A percentile compares a stretch with the other conserved stretches of the same genome.
Evolutionary conservation across 1,140 invertebrate species (phyloP).

Genomic region (Drosophila rufa): DNA sequence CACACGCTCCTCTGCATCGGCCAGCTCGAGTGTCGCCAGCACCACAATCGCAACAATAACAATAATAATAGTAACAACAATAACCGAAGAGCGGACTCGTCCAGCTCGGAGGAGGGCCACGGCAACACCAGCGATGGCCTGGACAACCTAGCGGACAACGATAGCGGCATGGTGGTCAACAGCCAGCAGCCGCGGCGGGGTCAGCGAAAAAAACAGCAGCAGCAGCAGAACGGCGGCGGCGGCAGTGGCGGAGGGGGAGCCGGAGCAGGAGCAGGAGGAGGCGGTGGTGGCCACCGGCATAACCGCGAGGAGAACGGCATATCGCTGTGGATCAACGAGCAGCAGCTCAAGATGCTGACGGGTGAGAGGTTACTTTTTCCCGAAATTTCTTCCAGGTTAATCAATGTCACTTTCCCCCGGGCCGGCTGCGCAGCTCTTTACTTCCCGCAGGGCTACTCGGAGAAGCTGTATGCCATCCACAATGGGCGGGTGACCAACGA

Average conservation of each 20-base stretch:
- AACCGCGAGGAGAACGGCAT: slow-evolving; percentile 87
- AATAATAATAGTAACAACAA: slow-evolving; percentile 53
- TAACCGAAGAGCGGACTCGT: slow-evolving; percentile 53
- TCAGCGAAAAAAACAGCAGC: slow-evolving; percentile 57
- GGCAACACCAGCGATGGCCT: slow-evolving; percentile 50
- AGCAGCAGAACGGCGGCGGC: slow-evolving; percentile 16
- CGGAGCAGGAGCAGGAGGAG: slow-evolving; percentile 20
- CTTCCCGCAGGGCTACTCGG: slow-evolving; percentile 85
- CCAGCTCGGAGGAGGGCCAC: slow-evolving; percentile 67
- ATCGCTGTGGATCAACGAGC: slow-evolving; percentile 94
- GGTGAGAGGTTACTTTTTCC: slow-evolving; percentile 86
- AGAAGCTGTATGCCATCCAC: slow-evolving; percentile 95
- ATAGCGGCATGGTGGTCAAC: slow-evolving; percentile 32
- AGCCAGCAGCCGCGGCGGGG: slow-evolving; percentile 48
- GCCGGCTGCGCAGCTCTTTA: slow-evolving; percentile 76
- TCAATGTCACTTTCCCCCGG: neutral
- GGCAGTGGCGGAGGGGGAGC: slow-evolving; percentile 23
- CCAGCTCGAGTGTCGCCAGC: slow-evolving; percentile 72
- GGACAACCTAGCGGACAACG: slow-evolving; percentile 52
- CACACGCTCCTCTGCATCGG: slow-evolving; percentile 68
- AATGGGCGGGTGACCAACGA: slow-evolving; percentile 94
- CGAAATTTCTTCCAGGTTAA: neutral
- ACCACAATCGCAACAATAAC: slow-evolving; percentile 67
- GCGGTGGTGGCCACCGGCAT: slow-evolving; percentile 46
- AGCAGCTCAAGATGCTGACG: slow-evolving; percentile 95